Evolutionary conservation across 2,888 invertebrate species (phyloP), one percentile per base, ranked within the genome.

Genomic region (Polymixis lichenea): DNA sequence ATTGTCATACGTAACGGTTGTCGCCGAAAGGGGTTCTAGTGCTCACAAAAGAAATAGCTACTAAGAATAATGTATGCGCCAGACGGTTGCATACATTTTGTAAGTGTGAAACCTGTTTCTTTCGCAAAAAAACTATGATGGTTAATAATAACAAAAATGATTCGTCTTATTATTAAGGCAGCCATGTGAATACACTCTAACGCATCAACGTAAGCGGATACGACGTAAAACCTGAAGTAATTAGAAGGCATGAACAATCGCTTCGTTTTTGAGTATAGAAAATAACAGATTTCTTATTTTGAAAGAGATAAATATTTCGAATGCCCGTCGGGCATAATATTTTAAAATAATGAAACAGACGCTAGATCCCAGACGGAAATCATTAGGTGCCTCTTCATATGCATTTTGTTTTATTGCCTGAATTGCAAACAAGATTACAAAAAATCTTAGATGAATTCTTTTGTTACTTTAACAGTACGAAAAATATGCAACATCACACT

Each of bases 1-100:
- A 62, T 82, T 82, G 73, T 85, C 86, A 79, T 75, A 74, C 69
- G 61, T 85, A 87, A 85, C 86, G 75, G 85, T 80, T 72, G 67
- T 62, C 64, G 68, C 65, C 22, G 60, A 83, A 56, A 77, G 66
- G 49, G 61, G 78, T 76, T 74, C 77, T 80, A 43, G 32, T 53
- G 25, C 25, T 38, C 68, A 84, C 78, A 77, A 80, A 80, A 79
- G 69, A 72, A 75, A 56, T 74, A 56, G 28, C 49, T 22, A 66
- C 58, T 64, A 68, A 81, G 70, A 81, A 69, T 72, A 74, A 83
- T 66, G 22, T 78, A 78, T 78, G 67, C 75, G 73, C 74, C 71
- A 74, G 77, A 79, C 79, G 55, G 75, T 74, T 85, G 79, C 78
- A 84, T 70, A 75, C 60, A 75, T 82, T 86, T 80, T 74, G 75